Base-by-base conservation (phyloP, 2,113 vertebrate species). In the Leptocoma aspasia region DNA sequence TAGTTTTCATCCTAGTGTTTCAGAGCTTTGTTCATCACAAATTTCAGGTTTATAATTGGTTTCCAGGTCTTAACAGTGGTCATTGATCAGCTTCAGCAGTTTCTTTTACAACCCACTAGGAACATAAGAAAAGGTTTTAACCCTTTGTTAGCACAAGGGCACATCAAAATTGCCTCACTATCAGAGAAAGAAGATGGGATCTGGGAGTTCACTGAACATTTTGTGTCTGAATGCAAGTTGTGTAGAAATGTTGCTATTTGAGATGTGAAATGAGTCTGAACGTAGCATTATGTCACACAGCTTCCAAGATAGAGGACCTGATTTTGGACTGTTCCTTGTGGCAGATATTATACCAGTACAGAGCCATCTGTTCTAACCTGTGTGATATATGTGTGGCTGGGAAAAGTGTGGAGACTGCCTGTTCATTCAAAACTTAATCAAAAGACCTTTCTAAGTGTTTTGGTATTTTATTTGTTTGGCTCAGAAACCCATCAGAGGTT, bases 1-100 rank as follows among this genome's bases (percentile, higher is more conserved):
- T 98, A 98, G 98, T 99, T 99, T 99, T 99, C 98, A 99, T 98
- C 97, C 96, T 98, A 97, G 98, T 98, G 98, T 98, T 99, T 98
- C 98, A 97, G 98, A 98, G 98, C 98, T 98, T 98, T 99, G 98
- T 98, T 98, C 98, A 97, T 98, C 98, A 98, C 98, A 98, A 98
- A 98, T 98, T 98, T 98, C 98, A 98, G 98, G 98, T 98, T 98
- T 98, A 98, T 98, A 98, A 98, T 98, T 98, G 98, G 97, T 98
- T 98, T 98, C 98, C 98, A 98, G 98, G 98, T 98, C 98, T 98
- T 98, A 98, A 98, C 97, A 97, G 98, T 98, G 98, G 98, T 98
- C 98, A 98, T 98, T 98, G 98, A 98, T 98, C 98, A 98, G 98
- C 98, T 98, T 98, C 97, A 98, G 97, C 97, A 97, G 97, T 98